Evolutionary conservation across 2,113 vertebrate genomes (phyloP).

Genomic region (Marcusenius ussheri): DNA sequence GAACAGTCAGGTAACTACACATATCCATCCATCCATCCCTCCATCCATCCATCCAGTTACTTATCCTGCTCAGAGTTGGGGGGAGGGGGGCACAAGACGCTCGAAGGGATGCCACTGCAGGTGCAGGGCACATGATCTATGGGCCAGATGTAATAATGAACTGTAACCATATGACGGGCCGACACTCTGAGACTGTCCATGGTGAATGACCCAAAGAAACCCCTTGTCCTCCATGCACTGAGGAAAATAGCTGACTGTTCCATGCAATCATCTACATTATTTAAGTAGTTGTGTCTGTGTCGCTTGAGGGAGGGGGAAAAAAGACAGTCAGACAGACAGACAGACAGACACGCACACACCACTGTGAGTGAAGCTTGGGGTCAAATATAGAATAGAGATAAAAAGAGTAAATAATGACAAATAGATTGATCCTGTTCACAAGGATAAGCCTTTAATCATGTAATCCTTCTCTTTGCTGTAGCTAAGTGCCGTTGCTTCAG

Average conservation of each 20-base stretch:
- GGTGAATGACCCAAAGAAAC: background rate
- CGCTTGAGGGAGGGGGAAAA: too few relatives aligned
- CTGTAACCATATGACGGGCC: too few relatives aligned
- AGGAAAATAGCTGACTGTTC: background rate
- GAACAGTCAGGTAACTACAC: background rate
- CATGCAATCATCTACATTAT: background rate
- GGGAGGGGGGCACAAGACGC: background rate
- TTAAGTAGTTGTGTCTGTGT: background rate
- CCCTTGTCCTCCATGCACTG: background rate
- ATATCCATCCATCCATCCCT: background rate
- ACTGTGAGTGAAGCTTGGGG: too few relatives aligned
- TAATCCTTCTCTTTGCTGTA: too few relatives aligned
- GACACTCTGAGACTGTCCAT: background rate
- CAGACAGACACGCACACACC: too few relatives aligned
- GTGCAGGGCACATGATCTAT: background rate
- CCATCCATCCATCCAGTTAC: background rate
- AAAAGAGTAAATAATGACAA: too few relatives aligned
- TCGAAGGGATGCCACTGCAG: background rate
- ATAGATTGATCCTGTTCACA: too few relatives aligned
- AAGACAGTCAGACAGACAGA: too few relatives aligned
- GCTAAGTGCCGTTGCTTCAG: too few relatives aligned
- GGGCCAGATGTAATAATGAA: background rate
- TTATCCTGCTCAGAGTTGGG: background rate
- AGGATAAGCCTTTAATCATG: too few relatives aligned
- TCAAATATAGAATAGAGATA: too few relatives aligned